Percentiles rank a stretch among this genome's conserved stretches.
phyloP scores from a whole-genome alignment of 2,113 vertebrate species.

The Melanotaenia duboulayi region DNA sequence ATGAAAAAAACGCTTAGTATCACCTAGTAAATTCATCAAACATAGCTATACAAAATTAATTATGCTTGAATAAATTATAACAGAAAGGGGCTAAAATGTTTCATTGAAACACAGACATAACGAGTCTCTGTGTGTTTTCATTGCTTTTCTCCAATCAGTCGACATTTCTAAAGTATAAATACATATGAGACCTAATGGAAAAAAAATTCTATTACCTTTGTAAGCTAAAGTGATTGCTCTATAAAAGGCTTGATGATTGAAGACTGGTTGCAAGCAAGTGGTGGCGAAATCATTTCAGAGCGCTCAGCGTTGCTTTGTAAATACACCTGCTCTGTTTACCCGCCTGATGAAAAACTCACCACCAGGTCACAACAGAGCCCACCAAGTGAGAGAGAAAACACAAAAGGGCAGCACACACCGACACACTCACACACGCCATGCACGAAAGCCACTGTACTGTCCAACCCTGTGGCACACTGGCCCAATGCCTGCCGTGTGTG shows the following conservation, averaged over 20 bases:
- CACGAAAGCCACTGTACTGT: not conserved
- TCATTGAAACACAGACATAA: too few relatives aligned
- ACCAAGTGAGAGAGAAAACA: slow-evolving; percentile 7
- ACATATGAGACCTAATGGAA: slow-evolving; percentile 14
- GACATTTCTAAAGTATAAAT: slow-evolving; percentile 26
- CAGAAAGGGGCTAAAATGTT: too few relatives aligned
- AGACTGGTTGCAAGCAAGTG: not conserved
- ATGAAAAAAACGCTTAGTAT: too few relatives aligned
- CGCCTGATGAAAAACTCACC: slow-evolving; percentile 16
- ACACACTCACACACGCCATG: not conserved
- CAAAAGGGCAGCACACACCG: too few relatives aligned
- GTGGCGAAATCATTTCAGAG: not conserved
- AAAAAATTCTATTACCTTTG: not conserved
- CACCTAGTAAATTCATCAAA: too few relatives aligned
- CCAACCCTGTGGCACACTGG: not conserved
- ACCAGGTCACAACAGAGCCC: slow-evolving; percentile 38
- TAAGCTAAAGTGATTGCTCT: not conserved
- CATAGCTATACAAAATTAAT: too few relatives aligned
- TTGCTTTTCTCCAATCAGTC: too few relatives aligned
- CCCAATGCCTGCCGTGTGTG: slow-evolving; percentile 11
- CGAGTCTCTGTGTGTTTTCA: too few relatives aligned
- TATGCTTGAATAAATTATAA: too few relatives aligned
- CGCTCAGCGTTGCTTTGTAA: slow-evolving; percentile 29
- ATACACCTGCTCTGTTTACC: slow-evolving; percentile 46
- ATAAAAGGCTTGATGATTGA: not conserved